Evolutionary conservation across 2,113 vertebrate genomes (phyloP), one percentile per base, ranked within the genome.

Genomic region (Clinocottus analis): DNA sequence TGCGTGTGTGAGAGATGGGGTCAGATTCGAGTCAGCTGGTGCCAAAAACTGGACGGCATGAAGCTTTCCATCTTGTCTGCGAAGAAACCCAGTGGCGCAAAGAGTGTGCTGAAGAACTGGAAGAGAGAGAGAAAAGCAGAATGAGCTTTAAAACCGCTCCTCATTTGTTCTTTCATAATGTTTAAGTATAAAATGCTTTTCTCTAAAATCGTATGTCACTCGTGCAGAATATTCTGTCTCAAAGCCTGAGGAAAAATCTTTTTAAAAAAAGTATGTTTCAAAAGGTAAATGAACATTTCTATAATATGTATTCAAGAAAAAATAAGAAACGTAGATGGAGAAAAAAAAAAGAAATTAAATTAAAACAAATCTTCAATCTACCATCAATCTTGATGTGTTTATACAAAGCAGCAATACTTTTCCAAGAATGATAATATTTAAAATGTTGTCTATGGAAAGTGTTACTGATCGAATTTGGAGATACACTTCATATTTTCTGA

Each of bases 71-170:
- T 94, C 92, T 95, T 96, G 87, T 96, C 96, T 89, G 92, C 77
- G 76, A 95, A 75, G 90, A 96, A 96, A 80, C 91, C 93, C 91
- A 96, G 91, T 25, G 95, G 94, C 88, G 95, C 95, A 77, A 96
- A 96, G 75, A 95, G 93, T 76, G 92, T 96, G 91, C 96, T 95
- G 91, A 95, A 96, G 92, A 96, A 95, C 97, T 97, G 93, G 21
- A 93, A 94, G 47, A 47, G 21, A 86, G 33, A 45, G 21, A 33
- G 3, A 33, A 19, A 80, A 81, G 29, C 61, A 77, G 35, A 83
- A 82, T 29, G 47, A 79, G 59, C 1, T 13, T 39, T 53, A 31
- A 77, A 72, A 60, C 11, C 1, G 60, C 45, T 55, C 1, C 59
- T 2, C 33, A 53, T 7, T 3, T 1, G 43, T 21, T 72, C 16